A percentile compares a stretch with the other conserved stretches of the same genome.
Evolutionary conservation across 2,888 invertebrate genomes (phyloP).

Genomic region (Scaptomyza flava): DNA sequence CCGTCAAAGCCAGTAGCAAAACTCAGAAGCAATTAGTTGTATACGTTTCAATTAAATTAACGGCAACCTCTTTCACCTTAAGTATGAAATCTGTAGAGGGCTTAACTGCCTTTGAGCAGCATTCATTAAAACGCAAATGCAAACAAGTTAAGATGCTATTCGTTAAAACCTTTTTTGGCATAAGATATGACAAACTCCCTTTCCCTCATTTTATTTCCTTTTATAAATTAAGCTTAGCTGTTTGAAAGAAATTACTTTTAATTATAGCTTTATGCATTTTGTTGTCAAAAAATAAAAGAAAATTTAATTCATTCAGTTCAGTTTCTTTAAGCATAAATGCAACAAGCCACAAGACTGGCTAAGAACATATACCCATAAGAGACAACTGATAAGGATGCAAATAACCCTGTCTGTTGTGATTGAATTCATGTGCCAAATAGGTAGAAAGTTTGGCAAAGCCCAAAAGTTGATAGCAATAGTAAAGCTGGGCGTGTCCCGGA

Average conservation of each 20-base stretch:
- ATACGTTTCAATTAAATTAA: constrained; percentile 45
- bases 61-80: not conserved
- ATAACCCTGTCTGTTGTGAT: constrained; percentile 61
- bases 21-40: constrained; percentile 32
- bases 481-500: constrained; percentile 21
- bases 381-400: constrained; percentile 70
- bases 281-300: not conserved
- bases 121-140: constrained; percentile 49
- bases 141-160: constrained; percentile 32
- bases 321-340: constrained; percentile 43
- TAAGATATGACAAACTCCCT: not conserved
- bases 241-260: not conserved
- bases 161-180: constrained; percentile 8
- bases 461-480: constrained; percentile 39
- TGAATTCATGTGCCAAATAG: constrained; percentile 80
- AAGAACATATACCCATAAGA: constrained; percentile 58
- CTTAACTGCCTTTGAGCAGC: constrained; percentile 37
- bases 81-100: not conserved
- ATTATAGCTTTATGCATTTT: not conserved
- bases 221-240: not conserved
- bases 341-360: constrained; percentile 52
- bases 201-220: not conserved
- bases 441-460: constrained; percentile 77
- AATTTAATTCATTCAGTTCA: not conserved
- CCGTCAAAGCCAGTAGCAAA: not conserved